phyloP scores from a whole-genome alignment of 1,140 invertebrate species.

The Eufriesea mexicana region DNA sequence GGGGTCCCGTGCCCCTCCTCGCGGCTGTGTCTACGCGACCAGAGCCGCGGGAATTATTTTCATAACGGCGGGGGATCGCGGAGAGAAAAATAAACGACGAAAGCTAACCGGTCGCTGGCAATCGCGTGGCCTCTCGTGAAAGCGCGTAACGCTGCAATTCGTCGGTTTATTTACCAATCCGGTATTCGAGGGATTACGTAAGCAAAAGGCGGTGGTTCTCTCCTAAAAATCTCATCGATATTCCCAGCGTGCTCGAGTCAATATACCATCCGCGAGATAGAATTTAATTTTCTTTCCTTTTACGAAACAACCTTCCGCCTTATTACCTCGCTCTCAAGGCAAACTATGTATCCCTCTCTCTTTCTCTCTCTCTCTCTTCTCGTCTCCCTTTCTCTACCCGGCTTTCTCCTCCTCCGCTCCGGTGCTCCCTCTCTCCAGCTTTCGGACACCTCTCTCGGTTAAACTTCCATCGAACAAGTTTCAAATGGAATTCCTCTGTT shows the following conservation, averaged over 20 bases:
- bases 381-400: background rate
- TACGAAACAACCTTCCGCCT: slow-evolving; percentile 39
- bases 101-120: background rate
- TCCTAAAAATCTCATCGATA: slow-evolving; percentile 46
- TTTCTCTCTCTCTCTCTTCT: background rate
- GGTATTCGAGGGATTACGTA: slow-evolving; percentile 8
- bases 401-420: background rate
- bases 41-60: slow-evolving; percentile 9
- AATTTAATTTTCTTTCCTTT: slow-evolving; percentile 55
- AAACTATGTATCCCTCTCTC: background rate
- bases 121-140: background rate
- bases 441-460: slow-evolving; percentile 5
- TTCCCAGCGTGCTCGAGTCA: slow-evolving; percentile 27
- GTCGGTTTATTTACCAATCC: slow-evolving; percentile 33
- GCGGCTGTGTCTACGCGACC: background rate
- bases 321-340: slow-evolving; percentile 42
- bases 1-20: too few relatives aligned
- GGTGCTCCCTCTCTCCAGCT: background rate
- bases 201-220: background rate
- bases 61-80: slow-evolving; percentile 5
- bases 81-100: slow-evolving; percentile 30
- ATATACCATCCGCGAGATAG: slow-evolving; percentile 43
- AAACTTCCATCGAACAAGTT: slow-evolving; percentile 49
- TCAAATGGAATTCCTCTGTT: slow-evolving; percentile 44
- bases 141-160: slow-evolving; percentile 20